Percentiles rank a stretch among this genome's conserved stretches.
Conservation (phyloP, 2,113 vertebrate species). For the Alouatta palliata region DNA sequence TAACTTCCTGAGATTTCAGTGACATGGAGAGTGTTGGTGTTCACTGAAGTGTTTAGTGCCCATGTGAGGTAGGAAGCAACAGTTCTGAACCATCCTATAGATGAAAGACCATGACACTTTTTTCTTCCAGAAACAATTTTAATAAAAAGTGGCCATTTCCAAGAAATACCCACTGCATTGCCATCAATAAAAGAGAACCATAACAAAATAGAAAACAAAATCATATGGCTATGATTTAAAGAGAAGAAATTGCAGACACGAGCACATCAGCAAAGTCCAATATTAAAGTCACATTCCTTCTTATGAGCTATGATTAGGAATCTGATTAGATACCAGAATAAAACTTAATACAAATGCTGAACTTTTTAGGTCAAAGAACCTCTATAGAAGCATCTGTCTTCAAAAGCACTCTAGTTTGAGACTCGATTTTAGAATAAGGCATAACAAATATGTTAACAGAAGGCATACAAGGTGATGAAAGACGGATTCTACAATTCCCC, state of each 20-base stretch:
- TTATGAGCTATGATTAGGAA: constrained; percentile 3
- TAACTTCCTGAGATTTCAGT: neutral
- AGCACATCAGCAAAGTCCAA: constrained; percentile 43
- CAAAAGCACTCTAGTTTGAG: constrained; percentile 67
- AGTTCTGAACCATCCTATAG: neutral
- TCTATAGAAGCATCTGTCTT: constrained; percentile 22
- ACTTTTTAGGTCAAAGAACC: constrained; percentile 8
- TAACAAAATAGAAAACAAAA: constrained; percentile 65
- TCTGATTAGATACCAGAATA: constrained; percentile 38
- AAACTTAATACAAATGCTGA: constrained; percentile 12
- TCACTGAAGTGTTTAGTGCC: neutral
- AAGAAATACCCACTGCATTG: neutral
- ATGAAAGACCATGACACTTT: neutral
- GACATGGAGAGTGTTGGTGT: neutral
- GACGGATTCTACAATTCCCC: constrained; percentile 71
- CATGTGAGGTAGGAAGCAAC: neutral
- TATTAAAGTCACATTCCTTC: constrained; percentile 24
- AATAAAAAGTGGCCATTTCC: constrained; percentile 74
- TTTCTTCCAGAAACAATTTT: constrained; percentile 77
- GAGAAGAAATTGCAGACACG: constrained; percentile 2
- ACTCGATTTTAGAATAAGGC: constrained; percentile 59
- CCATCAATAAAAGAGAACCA: constrained; percentile 56
- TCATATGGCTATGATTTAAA: constrained; percentile 63
- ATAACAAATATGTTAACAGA: constrained; percentile 29
- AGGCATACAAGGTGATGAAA: constrained; percentile 3